Percentiles rank a stretch among this genome's conserved stretches.
Conservation (phyloP, 2,888 invertebrate genomes). For the Drosophila dives region DNA sequence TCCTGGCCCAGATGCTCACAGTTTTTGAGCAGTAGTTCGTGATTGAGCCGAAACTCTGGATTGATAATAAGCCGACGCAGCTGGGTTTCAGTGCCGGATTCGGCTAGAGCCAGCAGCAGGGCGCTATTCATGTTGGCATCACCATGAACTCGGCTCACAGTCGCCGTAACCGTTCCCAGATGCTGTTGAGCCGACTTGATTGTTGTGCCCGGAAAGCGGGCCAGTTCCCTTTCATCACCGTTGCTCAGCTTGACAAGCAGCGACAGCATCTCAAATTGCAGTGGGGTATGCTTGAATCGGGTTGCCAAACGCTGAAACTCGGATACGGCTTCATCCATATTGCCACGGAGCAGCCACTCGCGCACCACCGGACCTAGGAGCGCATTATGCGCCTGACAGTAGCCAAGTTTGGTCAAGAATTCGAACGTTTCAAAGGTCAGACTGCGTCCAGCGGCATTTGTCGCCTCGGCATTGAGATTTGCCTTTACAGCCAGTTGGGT, state of each 20-base stretch:
- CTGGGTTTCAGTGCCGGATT: constrained; percentile 85
- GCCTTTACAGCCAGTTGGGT: constrained; percentile 78
- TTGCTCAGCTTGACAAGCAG: constrained; percentile 83
- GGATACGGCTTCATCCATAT: constrained; percentile 85
- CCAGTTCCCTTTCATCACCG: constrained; percentile 47
- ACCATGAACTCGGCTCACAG: constrained; percentile 85
- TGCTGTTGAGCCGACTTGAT: constrained; percentile 81
- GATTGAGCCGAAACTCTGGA: constrained; percentile 86
- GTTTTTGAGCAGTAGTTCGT: constrained; percentile 86
- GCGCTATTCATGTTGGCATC: constrained; percentile 83
- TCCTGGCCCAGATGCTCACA: constrained; percentile 85
- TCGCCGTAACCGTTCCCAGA: constrained; percentile 82
- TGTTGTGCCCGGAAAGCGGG: constrained; percentile 58
- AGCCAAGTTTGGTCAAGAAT: constrained; percentile 85
- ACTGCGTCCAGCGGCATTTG: constrained; percentile 62
- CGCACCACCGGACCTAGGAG: constrained; percentile 88
- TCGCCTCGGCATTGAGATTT: constrained; percentile 1
- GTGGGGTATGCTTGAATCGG: constrained; percentile 87
- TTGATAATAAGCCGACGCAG: constrained; percentile 86
- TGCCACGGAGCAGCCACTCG: constrained; percentile 87
- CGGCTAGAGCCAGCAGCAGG: constrained; percentile 85
- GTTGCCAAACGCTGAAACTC: constrained; percentile 86
- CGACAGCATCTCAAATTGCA: constrained; percentile 88
- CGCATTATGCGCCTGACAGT: constrained; percentile 87
- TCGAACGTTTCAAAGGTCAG: constrained; percentile 86